phyloP scores from a whole-genome alignment of 2,888 invertebrate genomes.

The Poecilus cupreus region DNA sequence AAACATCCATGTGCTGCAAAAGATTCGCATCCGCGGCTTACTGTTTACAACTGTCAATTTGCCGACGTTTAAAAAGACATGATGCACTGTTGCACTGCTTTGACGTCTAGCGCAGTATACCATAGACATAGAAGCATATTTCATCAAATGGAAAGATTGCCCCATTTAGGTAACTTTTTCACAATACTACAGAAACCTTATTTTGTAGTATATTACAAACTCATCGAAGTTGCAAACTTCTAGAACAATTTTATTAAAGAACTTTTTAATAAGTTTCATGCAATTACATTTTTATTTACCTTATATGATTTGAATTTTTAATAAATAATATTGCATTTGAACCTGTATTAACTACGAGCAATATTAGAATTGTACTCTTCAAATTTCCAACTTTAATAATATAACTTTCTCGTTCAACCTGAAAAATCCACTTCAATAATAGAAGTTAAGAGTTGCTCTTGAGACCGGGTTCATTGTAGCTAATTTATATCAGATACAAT shows the following conservation, averaged over 20 bases:
- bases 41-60: no score
- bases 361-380: slow-evolving; percentile 1
- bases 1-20: no score
- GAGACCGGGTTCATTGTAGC: not conserved
- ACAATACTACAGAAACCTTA: not conserved
- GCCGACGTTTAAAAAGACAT: no score
- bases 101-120: no score
- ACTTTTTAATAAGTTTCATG: slow-evolving; percentile 20
- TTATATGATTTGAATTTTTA: slow-evolving; percentile 28
- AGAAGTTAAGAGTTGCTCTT: not conserved
- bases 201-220: not conserved
- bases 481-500: not conserved
- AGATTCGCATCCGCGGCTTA: no score
- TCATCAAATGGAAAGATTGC: not conserved
- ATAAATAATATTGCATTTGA: slow-evolving; percentile 21
- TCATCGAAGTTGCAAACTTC: not conserved
- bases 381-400: slow-evolving; percentile 18
- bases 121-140: no score
- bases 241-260: slow-evolving; percentile 26
- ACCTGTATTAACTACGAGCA: not conserved
- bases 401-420: slow-evolving; percentile 17
- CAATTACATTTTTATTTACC: slow-evolving; percentile 18
- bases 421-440: slow-evolving; percentile 9
- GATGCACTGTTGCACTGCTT: no score
- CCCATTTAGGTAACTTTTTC: not conserved